Evolutionary conservation across 2,113 vertebrate species (phyloP), one percentile per base, ranked within the genome.

Genomic region (Bos taurus): DNA sequence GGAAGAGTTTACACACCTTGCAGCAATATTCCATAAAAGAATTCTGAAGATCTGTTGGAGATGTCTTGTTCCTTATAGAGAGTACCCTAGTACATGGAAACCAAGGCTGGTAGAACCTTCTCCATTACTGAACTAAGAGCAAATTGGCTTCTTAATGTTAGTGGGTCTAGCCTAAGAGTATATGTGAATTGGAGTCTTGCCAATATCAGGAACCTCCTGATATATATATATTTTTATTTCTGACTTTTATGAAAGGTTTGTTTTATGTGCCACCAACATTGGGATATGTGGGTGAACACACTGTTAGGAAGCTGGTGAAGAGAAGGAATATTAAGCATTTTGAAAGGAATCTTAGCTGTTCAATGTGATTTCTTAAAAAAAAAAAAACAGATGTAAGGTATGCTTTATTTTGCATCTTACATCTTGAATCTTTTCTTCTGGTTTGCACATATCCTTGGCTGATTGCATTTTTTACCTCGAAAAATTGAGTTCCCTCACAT

Each of bases 161-260:
- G 48, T 82, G 78, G 6, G 88, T 91, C 26, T 84, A 30, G 26
- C 54, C 81, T 40, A 95, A 77, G 59, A 80, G 11, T 91, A 71
- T 94, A 71, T 95, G 62, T 95, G 56, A 17, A 84, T 64, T 94
- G 88, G 60, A 96, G 4, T 91, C 40, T 96, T 97, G 90, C 91
- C 60, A 95, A 33, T 57, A 93, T 93, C 30, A 83, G 83, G 87
- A 96, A 93, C 0, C 83, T 96, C 59, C 28, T 96, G 36, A 40
- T 40, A 94, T 71, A 82, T 80, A 92, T 77, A 77, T 40, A 43
- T 60, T 95, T 98, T 90, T 96, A 96, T 94, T 97, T 83, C 52
- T 94, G 33, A 93, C 88, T 96, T 98, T 94, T 97, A 91, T 97
- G 59, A 82, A 93, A 94, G 60, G 59, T 83, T 90, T 97, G 80